These are phyloP conservation scores for Melinopterus prodromus DNA, from an alignment of 2,888 invertebrate species.

Conservation along the genomic window DNA sequence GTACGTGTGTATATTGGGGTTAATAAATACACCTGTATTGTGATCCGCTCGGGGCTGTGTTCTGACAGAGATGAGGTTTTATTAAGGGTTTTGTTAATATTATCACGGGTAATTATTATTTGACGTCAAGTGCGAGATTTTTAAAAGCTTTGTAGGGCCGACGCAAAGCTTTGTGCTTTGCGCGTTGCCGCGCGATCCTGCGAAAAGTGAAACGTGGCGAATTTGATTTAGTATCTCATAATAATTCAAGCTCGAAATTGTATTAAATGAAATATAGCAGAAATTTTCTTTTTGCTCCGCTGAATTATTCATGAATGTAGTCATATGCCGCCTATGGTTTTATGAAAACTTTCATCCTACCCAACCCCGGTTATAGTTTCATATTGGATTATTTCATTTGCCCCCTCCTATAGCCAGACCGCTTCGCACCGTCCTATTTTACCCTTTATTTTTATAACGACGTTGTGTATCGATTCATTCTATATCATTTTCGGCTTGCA, in stretches of 20 bases:
- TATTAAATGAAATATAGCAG: conserved; percentile 4
- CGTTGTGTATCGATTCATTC: neutral
- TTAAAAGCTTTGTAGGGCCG: neutral
- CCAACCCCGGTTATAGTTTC: neutral
- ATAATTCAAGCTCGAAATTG: conserved; percentile 4
- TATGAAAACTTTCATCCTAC: neutral
- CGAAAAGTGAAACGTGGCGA: neutral
- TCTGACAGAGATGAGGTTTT: neutral
- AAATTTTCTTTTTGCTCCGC: neutral
- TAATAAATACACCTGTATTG: neutral
- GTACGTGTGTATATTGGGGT: neutral
- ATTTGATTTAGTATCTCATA: neutral
- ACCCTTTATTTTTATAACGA: neutral
- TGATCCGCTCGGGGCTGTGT: neutral
- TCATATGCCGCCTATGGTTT: neutral
- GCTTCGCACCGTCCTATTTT: neutral
- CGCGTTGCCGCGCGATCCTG: neutral
- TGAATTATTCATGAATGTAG: neutral
- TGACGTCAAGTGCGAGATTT: neutral
- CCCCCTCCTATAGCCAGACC: neutral
- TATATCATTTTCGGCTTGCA: neutral
- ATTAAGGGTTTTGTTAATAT: neutral
- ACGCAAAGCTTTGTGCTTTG: neutral
- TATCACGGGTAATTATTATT: neutral
- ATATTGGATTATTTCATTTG: neutral